phyloP scores from a whole-genome alignment of 2,113 vertebrate species.

The Heptranchias perlo region DNA sequence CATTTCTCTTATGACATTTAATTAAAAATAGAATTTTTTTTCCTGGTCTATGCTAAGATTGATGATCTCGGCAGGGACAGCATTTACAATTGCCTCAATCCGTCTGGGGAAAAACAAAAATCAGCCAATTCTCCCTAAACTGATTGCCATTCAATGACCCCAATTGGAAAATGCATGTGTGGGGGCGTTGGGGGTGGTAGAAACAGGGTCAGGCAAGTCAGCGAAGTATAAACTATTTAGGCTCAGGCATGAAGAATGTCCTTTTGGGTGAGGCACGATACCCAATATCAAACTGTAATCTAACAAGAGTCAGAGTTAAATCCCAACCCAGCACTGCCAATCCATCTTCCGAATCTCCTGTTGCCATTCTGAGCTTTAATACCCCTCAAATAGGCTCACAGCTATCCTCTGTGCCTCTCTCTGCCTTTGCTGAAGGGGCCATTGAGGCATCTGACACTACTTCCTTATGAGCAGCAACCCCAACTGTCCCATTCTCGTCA shows the following conservation, averaged over 20 bases:
- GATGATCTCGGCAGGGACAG: neutral
- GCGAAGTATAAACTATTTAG: neutral
- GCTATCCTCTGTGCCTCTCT: neutral
- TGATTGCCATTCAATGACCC: neutral
- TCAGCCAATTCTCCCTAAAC: neutral
- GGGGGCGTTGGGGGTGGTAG: neutral
- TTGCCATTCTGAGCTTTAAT: neutral
- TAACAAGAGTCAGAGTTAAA: neutral
- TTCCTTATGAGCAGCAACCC: too few species aligned
- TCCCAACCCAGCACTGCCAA: neutral
- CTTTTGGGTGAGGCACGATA: neutral
- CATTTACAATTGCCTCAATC: neutral
- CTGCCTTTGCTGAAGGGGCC: neutral
- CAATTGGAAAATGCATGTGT: neutral
- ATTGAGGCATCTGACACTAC: too few species aligned
- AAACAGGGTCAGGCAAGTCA: neutral
- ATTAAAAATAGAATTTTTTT: conserved; percentile 3
- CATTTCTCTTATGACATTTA: conserved; percentile 22
- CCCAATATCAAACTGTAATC: neutral
- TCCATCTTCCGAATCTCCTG: neutral
- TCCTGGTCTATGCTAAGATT: neutral
- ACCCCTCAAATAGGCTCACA: neutral
- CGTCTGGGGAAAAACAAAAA: neutral
- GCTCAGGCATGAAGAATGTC: neutral
- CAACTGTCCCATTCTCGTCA: too few species aligned